A percentile compares a stretch with the other conserved stretches of the same genome.
Conservation (phyloP, 1,140 invertebrate species). For the Alviniconcha marisindica region DNA sequence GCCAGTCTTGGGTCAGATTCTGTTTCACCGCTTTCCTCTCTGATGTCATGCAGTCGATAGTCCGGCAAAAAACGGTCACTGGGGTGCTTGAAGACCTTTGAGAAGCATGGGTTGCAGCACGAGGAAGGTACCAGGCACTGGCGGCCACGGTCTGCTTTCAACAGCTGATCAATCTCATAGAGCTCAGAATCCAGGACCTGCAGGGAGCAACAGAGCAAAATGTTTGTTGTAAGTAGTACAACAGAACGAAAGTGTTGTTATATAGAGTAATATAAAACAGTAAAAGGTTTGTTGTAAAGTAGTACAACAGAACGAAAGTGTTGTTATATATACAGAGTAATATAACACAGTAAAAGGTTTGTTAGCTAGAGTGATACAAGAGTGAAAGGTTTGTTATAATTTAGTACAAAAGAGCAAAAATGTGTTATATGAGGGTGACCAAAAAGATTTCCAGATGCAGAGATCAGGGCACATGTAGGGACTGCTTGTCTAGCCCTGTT, state of each 20-base stretch:
- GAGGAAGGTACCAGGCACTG: background rate
- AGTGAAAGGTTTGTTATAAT: too few species aligned
- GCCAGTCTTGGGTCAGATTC: background rate
- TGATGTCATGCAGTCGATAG: background rate
- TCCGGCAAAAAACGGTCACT: background rate
- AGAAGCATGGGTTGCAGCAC: background rate
- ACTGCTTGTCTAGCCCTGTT: too few species aligned
- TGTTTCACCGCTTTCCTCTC: background rate
- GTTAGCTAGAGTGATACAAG: too few species aligned
- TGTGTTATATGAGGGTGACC: too few species aligned
- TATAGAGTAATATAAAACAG: too few species aligned
- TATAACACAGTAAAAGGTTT: background rate
- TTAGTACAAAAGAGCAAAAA: too few species aligned
- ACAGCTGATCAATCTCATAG: background rate
- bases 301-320: too few species aligned
- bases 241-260: too few species aligned
- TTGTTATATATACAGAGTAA: background rate
- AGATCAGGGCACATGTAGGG: too few species aligned
- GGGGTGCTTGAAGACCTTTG: background rate
- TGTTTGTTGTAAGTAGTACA: too few species aligned
- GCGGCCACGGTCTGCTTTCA: background rate
- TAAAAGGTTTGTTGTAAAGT: too few species aligned
- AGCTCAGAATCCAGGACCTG: conserved; percentile 19
- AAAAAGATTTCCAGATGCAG: too few species aligned
- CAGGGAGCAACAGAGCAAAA: background rate